Evolutionary conservation across 1,140 invertebrate genomes (phyloP), one percentile per base, ranked within the genome.

Genomic region (Chironomus tepperi): DNA sequence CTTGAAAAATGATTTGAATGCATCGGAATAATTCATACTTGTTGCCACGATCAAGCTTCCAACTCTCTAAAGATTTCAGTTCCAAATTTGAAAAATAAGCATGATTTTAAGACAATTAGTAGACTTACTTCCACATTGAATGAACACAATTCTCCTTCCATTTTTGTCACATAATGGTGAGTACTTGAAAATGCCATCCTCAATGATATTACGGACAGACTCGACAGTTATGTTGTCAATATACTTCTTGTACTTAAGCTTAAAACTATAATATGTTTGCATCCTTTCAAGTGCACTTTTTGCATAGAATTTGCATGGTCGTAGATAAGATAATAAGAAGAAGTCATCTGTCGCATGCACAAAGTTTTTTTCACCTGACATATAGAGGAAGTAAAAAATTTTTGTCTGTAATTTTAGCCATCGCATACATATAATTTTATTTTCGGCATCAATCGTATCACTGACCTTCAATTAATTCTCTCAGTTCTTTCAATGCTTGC

Each of bases 301-400:
- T 2, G 89, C 83, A 78, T 90, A 90, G 77, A 85, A 91, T 80
- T 91, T 89, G 76, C 86, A 88, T 57, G 89, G 88, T 67, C 89
- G 83, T 10, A 91, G 79, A 77, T 89, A 90, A 72, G 88, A 87
- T 73, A 85, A 81, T 15, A 91, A 82, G 43, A 89, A 87, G 1
- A 88, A 87, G 77, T 90, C 89, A 75, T 88, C 87, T 67, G 85
- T 83, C 34, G 83, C 83, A 77, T 57, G 12, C 1, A 12, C 12
- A 15, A 57, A 57, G 5, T 57, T 57, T 57, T 57, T 57, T 15
- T 47, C 15, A 34, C 24, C 24, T 34, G 24, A 12, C 8, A 73
- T 19, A 34, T 42, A 16, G 10, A 64, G 12, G 10, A 19, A 64
- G 15, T 34, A 34, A 34, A 34, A 34, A 34, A 34, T 34, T n/a